These are phyloP conservation scores for Vicugna pacos DNA, from an alignment of 2,113 vertebrate genomes.

Conservation along the genomic window DNA sequence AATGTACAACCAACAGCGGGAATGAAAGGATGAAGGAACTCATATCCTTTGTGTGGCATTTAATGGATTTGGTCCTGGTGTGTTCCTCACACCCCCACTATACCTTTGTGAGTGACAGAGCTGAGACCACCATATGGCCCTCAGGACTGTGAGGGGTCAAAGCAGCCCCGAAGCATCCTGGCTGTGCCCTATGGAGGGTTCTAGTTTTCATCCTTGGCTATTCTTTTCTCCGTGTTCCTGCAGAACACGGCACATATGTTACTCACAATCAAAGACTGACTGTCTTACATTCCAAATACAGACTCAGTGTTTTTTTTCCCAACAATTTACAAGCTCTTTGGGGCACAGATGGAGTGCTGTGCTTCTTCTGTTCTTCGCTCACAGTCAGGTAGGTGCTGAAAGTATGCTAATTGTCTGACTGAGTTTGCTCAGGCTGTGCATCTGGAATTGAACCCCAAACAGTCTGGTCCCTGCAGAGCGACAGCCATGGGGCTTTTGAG, in stretches of 20 bases:
- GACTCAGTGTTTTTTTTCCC: background rate
- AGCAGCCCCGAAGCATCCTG: background rate
- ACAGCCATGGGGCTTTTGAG: background rate
- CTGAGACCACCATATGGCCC: rapidly evolving
- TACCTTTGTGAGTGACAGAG: background rate
- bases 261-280: background rate
- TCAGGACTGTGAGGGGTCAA: too few species aligned
- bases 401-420: background rate
- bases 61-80: background rate
- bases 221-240: background rate
- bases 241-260: background rate
- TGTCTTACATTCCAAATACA: background rate
- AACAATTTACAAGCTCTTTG: background rate
- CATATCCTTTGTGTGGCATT: too few species aligned
- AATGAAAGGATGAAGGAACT: background rate
- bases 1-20: background rate
- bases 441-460: background rate
- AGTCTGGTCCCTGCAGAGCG: too few species aligned
- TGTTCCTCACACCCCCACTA: rapidly evolving
- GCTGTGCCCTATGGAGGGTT: background rate
- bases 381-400: background rate
- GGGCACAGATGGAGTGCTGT: rapidly evolving
- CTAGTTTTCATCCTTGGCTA: background rate
- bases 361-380: background rate
- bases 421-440: background rate